Evolutionary conservation across 2,113 vertebrate species (phyloP), one percentile per base, ranked within the genome.

Genomic region (Calonectris borealis): DNA sequence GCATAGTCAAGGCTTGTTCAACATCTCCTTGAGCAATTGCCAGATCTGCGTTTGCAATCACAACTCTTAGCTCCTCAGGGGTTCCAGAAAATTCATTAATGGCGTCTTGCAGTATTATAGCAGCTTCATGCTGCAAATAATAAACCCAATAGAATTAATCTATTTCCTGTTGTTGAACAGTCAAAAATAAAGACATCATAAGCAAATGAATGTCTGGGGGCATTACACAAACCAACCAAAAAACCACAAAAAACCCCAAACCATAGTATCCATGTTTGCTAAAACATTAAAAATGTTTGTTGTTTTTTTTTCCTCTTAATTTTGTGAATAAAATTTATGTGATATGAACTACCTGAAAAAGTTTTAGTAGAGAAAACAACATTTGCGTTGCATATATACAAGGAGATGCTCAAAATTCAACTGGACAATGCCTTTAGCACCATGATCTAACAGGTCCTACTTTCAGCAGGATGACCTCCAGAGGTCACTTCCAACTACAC

Each of bases 1-100:
- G 99, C 98, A 99, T 99, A 92, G 97, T 99, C 96, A 99, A 98
- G 46, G 99, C 99, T 85, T 98, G 98, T 88, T 99, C 99, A 2
- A 98, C 97, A 92, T 99, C 99, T 42, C 99, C 99, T 26, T 99
- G 98, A 68, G 98, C 96, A 97, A 99, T 96, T 44, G 99, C 98
- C 60, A 99, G 97, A 96, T 99, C 99, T 12, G 99, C 98, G 16
- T 99, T 99, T 80, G 99, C 99, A 87, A 99, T 99, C 68, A 99
- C 98, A 66, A 99, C 98, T 40, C 99, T 98, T 3, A 99, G 79
- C 58, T 99, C 99, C 97, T 99, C 99, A 3, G 99, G 96, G 6
- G 99, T 99, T 86, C 99, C 99, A 7, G 99, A 99, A 97, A 99
- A 99, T 97, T 99, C 99, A 88, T 99, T 99, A 96, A 99, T 99